These are phyloP conservation scores for Pachypeltis micranthus DNA, from an alignment of 1,140 invertebrate genomes.

Conservation along the genomic window DNA sequence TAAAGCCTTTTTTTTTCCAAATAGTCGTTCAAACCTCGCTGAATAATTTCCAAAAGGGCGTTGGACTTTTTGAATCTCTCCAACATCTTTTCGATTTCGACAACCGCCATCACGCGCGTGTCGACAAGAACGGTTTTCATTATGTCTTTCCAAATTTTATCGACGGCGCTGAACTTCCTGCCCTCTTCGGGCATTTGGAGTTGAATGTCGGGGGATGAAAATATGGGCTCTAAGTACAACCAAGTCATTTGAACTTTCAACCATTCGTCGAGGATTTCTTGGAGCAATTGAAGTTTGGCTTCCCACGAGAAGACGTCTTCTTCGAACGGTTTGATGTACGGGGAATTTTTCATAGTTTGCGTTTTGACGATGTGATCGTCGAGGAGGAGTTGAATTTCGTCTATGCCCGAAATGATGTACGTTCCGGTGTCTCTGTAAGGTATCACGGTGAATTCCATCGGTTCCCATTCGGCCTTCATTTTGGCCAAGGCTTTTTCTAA, in stretches of 20 bases:
- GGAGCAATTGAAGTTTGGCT: constrained; percentile 56
- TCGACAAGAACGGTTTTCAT: constrained; percentile 74
- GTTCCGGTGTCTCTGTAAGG: constrained; percentile 80
- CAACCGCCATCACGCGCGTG: constrained; percentile 68
- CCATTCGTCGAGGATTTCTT: constrained; percentile 94
- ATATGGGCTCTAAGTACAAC: constrained; percentile 96
- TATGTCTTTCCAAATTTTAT: constrained; percentile 91
- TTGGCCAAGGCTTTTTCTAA: constrained; percentile 78
- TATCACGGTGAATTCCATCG: constrained; percentile 67
- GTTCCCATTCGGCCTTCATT: constrained; percentile 89
- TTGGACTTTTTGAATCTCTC: constrained; percentile 84
- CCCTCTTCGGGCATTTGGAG: constrained; percentile 81
- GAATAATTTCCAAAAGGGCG: constrained; percentile 73
- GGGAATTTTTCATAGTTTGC: constrained; percentile 94
- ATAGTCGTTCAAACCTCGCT: constrained; percentile 86
- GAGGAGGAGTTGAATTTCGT: constrained; percentile 88
- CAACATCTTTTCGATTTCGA: constrained; percentile 86
- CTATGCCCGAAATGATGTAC: constrained; percentile 76
- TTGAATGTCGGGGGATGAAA: constrained; percentile 95
- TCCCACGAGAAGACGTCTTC: constrained; percentile 70
- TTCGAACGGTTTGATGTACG: constrained; percentile 92
- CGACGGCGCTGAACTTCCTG: constrained; percentile 76
- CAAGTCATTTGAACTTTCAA: constrained; percentile 89
- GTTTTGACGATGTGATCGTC: constrained; percentile 96
- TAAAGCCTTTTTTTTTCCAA: constrained; percentile 89